phyloP scores from a whole-genome alignment of 2,888 invertebrate genomes.

The Pterobdella sp. region DNA sequence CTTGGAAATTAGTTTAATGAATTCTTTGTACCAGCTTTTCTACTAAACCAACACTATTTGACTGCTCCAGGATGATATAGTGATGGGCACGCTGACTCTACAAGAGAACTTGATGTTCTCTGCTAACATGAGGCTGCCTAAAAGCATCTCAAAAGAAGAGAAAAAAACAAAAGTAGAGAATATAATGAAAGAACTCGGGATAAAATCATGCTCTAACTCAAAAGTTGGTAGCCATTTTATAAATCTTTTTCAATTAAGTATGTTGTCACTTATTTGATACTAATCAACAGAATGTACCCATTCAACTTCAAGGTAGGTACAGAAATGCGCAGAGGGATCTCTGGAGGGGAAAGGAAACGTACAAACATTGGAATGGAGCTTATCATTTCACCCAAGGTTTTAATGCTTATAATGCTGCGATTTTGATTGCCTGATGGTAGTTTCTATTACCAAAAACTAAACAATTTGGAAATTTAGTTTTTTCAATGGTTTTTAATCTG shows the following conservation, averaged over 20 bases:
- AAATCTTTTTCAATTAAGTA: too few species aligned
- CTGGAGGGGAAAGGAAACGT: constrained; percentile 51
- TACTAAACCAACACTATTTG: neutral
- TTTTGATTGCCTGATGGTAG: too few species aligned
- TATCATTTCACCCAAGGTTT: constrained; percentile 48
- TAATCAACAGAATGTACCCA: too few species aligned
- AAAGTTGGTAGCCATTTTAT: too few species aligned
- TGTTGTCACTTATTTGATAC: too few species aligned
- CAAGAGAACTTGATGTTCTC: constrained; percentile 50
- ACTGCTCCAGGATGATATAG: constrained; percentile 49
- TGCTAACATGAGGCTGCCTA: constrained; percentile 47
- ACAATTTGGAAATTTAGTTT: too few species aligned
- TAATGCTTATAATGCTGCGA: too few species aligned
- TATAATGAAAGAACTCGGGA: constrained; percentile 48
- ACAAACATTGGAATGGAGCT: constrained; percentile 52
- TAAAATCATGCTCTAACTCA: constrained; percentile 46
- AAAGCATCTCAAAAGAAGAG: constrained; percentile 37
- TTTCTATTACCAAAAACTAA: too few species aligned
- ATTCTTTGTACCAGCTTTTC: too few species aligned
- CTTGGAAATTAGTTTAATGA: too few species aligned
- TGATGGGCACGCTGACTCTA: constrained; percentile 50
- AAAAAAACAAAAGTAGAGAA: constrained; percentile 43
- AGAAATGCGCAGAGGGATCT: constrained; percentile 51
- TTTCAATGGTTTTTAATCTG: too few species aligned
- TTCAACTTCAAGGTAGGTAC: constrained; percentile 47